These are phyloP conservation scores for Ganaspis sp. DNA, from an alignment of 1,140 invertebrate species.

Conservation along the genomic window DNA sequence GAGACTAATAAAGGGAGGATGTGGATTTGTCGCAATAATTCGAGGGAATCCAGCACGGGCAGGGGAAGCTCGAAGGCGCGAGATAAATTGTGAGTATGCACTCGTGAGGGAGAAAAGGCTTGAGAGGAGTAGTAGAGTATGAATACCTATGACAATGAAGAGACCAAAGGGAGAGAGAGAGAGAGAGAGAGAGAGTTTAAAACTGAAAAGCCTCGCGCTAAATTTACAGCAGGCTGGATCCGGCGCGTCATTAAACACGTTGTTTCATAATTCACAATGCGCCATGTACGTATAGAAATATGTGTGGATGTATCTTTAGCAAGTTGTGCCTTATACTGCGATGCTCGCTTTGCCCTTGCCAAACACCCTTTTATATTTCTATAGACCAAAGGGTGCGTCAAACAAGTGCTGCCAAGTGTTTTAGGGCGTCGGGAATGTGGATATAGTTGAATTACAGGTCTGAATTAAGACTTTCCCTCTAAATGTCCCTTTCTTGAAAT, in stretches of 20 bases:
- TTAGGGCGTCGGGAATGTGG: constrained; percentile 22
- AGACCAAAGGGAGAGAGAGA: constrained; percentile 59
- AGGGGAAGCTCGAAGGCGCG: constrained; percentile 49
- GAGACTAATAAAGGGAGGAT: constrained; percentile 7
- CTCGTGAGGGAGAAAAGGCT: constrained; percentile 17
- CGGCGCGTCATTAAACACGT: constrained; percentile 75
- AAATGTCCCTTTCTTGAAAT: no score
- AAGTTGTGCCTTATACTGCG: neutral
- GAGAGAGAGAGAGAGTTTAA: constrained; percentile 68
- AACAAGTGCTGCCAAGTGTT: constrained; percentile 37
- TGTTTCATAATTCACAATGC: constrained; percentile 74
- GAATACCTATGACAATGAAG: constrained; percentile 53
- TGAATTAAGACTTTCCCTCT: no score
- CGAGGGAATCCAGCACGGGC: constrained; percentile 10
- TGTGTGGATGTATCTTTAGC: neutral
- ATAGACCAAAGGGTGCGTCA: neutral
- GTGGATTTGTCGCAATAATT: constrained; percentile 28
- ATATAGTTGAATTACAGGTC: constrained; percentile 41
- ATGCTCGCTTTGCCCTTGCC: constrained; percentile 9
- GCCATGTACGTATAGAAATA: constrained; percentile 44
- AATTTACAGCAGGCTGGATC: constrained; percentile 69
- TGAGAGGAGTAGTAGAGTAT: constrained; percentile 10
- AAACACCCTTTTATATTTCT: constrained; percentile 42
- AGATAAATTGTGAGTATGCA: constrained; percentile 30
- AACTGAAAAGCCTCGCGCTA: constrained; percentile 56